These are phyloP conservation scores for Aspidoscelis tigris DNA, from an alignment of 2,113 vertebrate genomes.

Conservation along the genomic window DNA sequence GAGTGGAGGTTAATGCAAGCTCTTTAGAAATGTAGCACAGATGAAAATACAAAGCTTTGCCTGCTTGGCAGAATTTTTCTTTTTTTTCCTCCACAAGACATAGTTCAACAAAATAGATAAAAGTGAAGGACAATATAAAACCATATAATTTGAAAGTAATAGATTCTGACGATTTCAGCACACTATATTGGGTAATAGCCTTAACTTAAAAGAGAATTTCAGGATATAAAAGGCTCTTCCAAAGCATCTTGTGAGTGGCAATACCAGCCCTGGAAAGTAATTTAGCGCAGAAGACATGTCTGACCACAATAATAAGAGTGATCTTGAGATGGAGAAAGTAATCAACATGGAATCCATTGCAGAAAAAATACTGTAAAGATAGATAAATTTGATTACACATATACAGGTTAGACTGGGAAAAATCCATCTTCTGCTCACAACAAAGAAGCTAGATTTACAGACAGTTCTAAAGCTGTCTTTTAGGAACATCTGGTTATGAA, in stretches of 20 bases:
- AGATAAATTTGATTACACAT: neutral
- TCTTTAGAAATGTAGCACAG: neutral
- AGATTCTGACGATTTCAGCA: neutral
- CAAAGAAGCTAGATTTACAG: neutral
- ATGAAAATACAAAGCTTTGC: neutral
- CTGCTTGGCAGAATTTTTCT: fast-evolving
- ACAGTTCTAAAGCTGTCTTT: neutral
- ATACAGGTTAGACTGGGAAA: neutral
- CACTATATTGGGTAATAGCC: neutral
- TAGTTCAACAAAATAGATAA: neutral
- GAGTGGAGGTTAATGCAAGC: slow-evolving; percentile 20
- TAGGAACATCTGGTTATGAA: neutral
- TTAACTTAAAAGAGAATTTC: neutral
- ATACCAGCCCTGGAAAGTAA: neutral
- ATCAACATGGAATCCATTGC: neutral
- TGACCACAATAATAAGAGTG: neutral
- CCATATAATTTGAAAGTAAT: fast-evolving
- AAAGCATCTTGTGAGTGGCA: neutral
- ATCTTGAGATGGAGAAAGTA: neutral
- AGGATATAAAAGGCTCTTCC: slow-evolving; percentile 1
- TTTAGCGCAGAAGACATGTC: neutral
- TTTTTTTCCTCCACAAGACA: neutral
- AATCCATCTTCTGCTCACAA: neutral
- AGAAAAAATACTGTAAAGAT: neutral
- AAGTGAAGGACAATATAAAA: fast-evolving